phyloP scores from a whole-genome alignment of 2,888 invertebrate genomes.

The Ormia ochracea region DNA sequence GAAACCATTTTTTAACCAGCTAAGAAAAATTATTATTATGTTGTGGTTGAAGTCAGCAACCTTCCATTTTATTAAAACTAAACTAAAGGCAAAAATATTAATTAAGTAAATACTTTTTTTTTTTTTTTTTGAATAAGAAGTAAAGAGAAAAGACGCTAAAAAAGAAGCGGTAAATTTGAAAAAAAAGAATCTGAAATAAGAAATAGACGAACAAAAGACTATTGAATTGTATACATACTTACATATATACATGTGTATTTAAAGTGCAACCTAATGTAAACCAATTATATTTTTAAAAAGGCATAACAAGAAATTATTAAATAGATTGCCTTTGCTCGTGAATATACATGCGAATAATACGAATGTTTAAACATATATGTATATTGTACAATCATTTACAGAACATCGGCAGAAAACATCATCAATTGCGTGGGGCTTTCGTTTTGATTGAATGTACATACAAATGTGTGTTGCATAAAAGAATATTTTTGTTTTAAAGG shows the following conservation, averaged over 20 bases:
- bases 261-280: slow-evolving; percentile 36
- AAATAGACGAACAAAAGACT: not conserved
- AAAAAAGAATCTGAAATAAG: slow-evolving; percentile 8
- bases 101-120: slow-evolving; percentile 2
- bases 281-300: slow-evolving; percentile 38
- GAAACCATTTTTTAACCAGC: slow-evolving; percentile 48
- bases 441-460: slow-evolving; percentile 29
- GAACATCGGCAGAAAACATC: slow-evolving; percentile 20
- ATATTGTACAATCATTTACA: slow-evolving; percentile 39
- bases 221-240: slow-evolving; percentile 1
- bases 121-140: not conserved
- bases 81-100: not conserved
- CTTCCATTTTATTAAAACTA: slow-evolving; percentile 11
- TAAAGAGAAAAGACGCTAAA: not conserved
- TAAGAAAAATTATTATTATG: slow-evolving; percentile 20
- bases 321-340: slow-evolving; percentile 35
- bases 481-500: slow-evolving; percentile 13
- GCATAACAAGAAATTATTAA: slow-evolving; percentile 49
- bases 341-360: slow-evolving; percentile 39
- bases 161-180: slow-evolving; percentile 33
- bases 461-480: slow-evolving; percentile 27
- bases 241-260: no score
- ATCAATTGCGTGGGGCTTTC: slow-evolving; percentile 49
- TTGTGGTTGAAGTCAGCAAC: not conserved
- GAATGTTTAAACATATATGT: slow-evolving; percentile 52